Conservation (phyloP, 2,888 invertebrate species). For the Spicauda simplicius region DNA sequence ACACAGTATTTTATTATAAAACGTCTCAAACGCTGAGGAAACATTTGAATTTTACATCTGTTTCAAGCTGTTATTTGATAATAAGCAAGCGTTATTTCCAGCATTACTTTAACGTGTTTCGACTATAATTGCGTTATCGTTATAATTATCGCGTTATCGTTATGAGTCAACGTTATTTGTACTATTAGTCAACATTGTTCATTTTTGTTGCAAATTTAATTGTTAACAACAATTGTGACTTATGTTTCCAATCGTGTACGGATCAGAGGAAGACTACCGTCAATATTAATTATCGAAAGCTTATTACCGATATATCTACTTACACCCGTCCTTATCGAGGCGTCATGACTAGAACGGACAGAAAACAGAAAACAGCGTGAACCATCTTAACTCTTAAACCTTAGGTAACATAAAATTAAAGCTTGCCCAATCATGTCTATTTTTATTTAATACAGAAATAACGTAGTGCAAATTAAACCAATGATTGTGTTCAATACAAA, state of each 20-base stretch:
- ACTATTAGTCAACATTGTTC: not conserved
- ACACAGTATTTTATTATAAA: not conserved
- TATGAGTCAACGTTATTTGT: conserved; percentile 1
- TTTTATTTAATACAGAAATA: no score
- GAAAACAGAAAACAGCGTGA: no score
- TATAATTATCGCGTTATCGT: not conserved
- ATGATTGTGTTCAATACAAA: no score
- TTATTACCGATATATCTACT: conserved; percentile 2
- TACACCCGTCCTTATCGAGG: conserved; percentile 7
- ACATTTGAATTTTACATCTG: no score
- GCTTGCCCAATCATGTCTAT: no score
- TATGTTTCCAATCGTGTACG: conserved; percentile 14
- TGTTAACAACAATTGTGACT: not conserved
- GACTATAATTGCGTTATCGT: not conserved
- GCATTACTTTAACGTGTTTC: conserved; percentile 3
- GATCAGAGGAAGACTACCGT: conserved; percentile 32
- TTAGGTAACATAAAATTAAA: no score
- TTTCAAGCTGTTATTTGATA: not conserved
- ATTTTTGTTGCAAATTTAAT: conserved; percentile 4
- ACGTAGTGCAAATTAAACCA: no score
- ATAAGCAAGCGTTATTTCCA: not conserved
- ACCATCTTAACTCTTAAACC: no score
- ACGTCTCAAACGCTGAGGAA: no score
- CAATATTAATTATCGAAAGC: conserved; percentile 20
- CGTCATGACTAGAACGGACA: conserved; percentile 13